phyloP scores from a whole-genome alignment of 2,888 invertebrate species.

The Podabrus alpinus region DNA sequence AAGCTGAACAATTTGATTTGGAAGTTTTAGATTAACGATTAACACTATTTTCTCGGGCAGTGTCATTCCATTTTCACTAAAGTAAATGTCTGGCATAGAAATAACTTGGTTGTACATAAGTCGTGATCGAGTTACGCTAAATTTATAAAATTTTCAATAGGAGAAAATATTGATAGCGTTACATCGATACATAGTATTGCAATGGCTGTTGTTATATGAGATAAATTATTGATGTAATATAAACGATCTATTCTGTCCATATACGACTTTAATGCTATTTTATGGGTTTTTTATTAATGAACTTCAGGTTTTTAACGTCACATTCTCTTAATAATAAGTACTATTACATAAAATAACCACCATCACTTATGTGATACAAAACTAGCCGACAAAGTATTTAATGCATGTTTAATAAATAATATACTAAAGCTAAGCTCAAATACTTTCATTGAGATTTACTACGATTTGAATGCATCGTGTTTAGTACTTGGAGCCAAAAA shows the following conservation, averaged over 20 bases:
- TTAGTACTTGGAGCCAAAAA: not conserved
- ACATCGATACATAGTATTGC: not conserved
- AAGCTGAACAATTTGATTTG: not conserved
- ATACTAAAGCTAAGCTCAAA: slow-evolving; percentile 33
- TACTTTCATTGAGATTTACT: slow-evolving; percentile 19
- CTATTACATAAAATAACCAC: slow-evolving; percentile 18
- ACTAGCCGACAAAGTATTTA: slow-evolving; percentile 33
- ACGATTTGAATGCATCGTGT: not conserved
- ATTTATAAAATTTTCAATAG: not conserved
- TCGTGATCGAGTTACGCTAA: not conserved
- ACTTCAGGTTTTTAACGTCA: slow-evolving; percentile 11
- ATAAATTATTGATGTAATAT: not conserved
- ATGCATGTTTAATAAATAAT: slow-evolving; percentile 40
- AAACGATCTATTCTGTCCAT: not conserved
- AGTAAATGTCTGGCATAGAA: not conserved
- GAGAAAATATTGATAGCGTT: not conserved
- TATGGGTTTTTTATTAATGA: slow-evolving; percentile 16
- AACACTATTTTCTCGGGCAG: no score
- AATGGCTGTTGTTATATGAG: not conserved
- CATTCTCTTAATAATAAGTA: slow-evolving; percentile 12
- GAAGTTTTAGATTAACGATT: not conserved
- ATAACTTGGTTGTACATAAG: not conserved
- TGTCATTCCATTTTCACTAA: not conserved
- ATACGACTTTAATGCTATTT: slow-evolving; percentile 10
- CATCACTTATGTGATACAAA: slow-evolving; percentile 12